Evolutionary conservation across 2,888 invertebrate species (phyloP).

Genomic region (Candidula unifasciata): DNA sequence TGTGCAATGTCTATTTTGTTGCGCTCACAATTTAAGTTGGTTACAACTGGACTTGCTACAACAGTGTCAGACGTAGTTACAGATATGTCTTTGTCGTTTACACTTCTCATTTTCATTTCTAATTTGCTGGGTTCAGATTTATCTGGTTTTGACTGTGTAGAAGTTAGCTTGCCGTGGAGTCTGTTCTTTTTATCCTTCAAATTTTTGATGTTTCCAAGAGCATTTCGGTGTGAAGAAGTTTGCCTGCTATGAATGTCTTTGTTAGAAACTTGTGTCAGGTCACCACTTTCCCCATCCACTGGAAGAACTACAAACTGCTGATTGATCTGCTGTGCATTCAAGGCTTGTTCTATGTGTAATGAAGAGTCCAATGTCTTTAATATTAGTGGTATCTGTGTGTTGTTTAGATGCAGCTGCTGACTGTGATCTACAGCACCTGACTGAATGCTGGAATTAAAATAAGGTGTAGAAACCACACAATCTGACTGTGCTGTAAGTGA

Average conservation of each 20-base stretch:
- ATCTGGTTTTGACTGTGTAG: no score
- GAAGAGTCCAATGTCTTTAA: conserved; percentile 18
- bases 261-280: not conserved
- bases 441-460: not conserved
- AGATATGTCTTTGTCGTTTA: not conserved
- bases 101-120: conserved; percentile 4
- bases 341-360: not conserved
- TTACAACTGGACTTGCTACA: not conserved
- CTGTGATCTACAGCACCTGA: not conserved
- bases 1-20: conserved; percentile 34
- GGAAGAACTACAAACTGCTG: conserved; percentile 25
- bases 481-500: conserved; percentile 7
- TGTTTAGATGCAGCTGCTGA: conserved; percentile 32
- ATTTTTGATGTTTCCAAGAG: not conserved
- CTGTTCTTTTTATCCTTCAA: not conserved
- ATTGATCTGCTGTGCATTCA: not conserved
- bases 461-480: conserved; percentile 6
- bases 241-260: not conserved
- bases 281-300: not conserved
- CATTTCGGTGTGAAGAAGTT: not conserved
- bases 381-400: conserved; percentile 19
- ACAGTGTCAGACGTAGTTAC: conserved; percentile 1
- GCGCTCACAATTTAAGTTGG: not conserved
- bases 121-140: not conserved
- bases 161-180: not conserved